Percentiles rank a stretch among this genome's conserved stretches.
These are phyloP conservation scores for Epirrhoe tristata DNA, from an alignment of 2,888 invertebrate species.

Conservation along the genomic window DNA sequence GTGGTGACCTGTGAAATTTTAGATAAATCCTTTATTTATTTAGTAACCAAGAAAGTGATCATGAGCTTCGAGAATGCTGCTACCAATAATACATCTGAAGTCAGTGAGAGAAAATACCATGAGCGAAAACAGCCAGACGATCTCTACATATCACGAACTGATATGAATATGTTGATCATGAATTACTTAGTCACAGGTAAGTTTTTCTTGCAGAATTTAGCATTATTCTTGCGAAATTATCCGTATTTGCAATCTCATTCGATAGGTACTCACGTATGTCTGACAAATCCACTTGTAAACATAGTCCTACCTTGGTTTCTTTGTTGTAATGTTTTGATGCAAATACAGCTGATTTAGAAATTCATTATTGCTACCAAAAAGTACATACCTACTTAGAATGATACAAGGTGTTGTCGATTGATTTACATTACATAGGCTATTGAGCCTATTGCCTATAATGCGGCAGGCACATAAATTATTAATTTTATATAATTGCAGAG, in stretches of 20 bases:
- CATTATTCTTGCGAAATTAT: background rate
- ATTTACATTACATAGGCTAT: background rate
- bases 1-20: slow-evolving; percentile 24
- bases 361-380: background rate
- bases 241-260: background rate
- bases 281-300: background rate
- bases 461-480: background rate
- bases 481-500: slow-evolving; percentile 79
- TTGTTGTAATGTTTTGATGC: slow-evolving; percentile 1
- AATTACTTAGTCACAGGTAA: slow-evolving; percentile 98
- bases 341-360: background rate
- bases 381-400: too few species aligned
- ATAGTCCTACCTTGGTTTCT: background rate
- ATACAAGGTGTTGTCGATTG: background rate
- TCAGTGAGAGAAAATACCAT: slow-evolving; percentile 85
- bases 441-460: background rate
- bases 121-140: slow-evolving; percentile 90
- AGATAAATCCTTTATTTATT: slow-evolving; percentile 6
- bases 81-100: slow-evolving; percentile 67
- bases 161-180: slow-evolving; percentile 99
- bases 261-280: background rate
- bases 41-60: slow-evolving; percentile 4
- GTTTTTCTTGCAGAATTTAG: slow-evolving; percentile 6
- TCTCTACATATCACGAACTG: slow-evolving; percentile 93
- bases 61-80: slow-evolving; percentile 75